These are phyloP conservation scores for Isaurus tuberculatus DNA, from an alignment of 92 coral and sea anemone species.

Conservation along the genomic window DNA sequence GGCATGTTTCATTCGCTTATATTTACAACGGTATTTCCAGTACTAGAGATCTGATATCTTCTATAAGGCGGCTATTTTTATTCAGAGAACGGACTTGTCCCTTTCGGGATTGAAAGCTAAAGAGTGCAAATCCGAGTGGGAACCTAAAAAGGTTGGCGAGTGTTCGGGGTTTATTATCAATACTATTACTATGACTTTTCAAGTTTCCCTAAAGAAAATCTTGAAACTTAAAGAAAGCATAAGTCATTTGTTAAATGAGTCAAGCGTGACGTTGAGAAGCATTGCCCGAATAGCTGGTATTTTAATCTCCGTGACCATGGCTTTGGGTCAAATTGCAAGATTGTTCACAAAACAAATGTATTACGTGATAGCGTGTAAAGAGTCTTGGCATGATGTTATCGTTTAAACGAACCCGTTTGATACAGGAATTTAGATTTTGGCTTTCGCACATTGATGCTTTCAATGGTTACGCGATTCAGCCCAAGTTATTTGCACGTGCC, in stretches of 20 bases:
- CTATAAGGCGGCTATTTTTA: constrained; percentile 54
- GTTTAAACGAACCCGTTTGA: constrained; percentile 7
- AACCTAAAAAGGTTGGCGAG: too few relatives aligned
- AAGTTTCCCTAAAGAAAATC: constrained; percentile 14
- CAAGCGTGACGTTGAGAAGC: constrained; percentile 26
- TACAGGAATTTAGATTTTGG: constrained; percentile 41
- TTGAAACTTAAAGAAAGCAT: constrained; percentile 44
- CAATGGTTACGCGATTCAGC: constrained; percentile 53
- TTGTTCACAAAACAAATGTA: constrained; percentile 55
- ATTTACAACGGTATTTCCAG: too few relatives aligned
- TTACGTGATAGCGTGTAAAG: constrained; percentile 25
- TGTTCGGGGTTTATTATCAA: constrained; percentile 55
- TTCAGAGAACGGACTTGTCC: constrained; percentile 46
- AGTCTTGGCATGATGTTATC: constrained; percentile 26
- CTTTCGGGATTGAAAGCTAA: too few relatives aligned
- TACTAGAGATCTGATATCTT: too few relatives aligned
- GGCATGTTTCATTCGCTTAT: too few relatives aligned
- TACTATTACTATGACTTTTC: constrained; percentile 51
- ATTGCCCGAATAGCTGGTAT: constrained; percentile 41
- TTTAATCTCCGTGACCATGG: constrained; percentile 49
- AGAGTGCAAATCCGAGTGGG: constrained; percentile 49
- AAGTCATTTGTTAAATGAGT: background rate
- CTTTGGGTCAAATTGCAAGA: constrained; percentile 48
- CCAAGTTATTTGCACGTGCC: too few relatives aligned
- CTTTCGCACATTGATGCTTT: too few relatives aligned